Evolutionary conservation across 1,140 invertebrate species (phyloP), one percentile per base, ranked within the genome.

Genomic region (Triops longicaudatus): DNA sequence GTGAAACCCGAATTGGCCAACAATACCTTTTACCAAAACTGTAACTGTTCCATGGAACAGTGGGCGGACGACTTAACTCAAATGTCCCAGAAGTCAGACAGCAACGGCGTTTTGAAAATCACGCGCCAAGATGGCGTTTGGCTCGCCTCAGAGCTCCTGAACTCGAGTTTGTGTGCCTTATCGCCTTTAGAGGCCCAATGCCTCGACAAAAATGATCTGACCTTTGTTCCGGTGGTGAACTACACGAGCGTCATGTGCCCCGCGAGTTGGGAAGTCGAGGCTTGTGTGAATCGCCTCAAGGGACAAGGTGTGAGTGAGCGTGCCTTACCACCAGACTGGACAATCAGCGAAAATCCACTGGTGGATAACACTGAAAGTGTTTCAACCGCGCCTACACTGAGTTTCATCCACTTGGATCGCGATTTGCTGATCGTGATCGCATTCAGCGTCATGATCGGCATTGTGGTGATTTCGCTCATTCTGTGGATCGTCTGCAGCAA

Each of bases 61-160:
- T 77, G 76, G 76, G 76, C 76, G 6, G 76, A 26, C 5, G 63
- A 77, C 12, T 42, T 77, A 37, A 77, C 76, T 7, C 72, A 77
- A 74, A 73, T 77, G 37, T 73, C 76, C 42, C 72, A 28, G 10
- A 22, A 44, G 11, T 26, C 37, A 11, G 22, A 31, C 31, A 26
- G 17, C 74, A 41, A 31, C 27, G 37, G 26, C 14, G 41, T 37
- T 27, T 17, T 28, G 6, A 63, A 22, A 63, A n/a, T 63, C 50
- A 22, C 14, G 6, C 50, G 50, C 22, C 50, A 17, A 14, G 37
- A 73, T 6, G 76, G 41, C 17, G 26, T 77, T 14, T 77, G 76
- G 76, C 72, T 77, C 12, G 76, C 41, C 6, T 77, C 76, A 1
- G 37, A 72, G n/a, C 37, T 77, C 12, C 73, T 73, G 22, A 77